Conservation (phyloP, 2,888 invertebrate species). For the Tenthredo distinguenda region DNA sequence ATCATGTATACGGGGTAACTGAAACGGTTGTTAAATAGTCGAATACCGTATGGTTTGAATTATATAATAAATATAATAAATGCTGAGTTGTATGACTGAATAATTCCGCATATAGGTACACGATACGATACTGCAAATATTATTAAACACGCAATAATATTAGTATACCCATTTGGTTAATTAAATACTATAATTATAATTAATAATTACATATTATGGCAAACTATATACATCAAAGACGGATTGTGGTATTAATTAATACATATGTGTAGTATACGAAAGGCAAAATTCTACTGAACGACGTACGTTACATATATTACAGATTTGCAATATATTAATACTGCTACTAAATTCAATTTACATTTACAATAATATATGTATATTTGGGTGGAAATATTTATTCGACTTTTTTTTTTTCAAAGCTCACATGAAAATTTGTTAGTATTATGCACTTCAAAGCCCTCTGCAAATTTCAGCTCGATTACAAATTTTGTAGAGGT, state of each 20-base stretch:
- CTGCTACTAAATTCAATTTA: slow-evolving; percentile 35
- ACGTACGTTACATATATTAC: neutral
- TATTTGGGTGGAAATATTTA: neutral
- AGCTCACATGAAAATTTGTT: too few species aligned
- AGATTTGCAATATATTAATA: neutral
- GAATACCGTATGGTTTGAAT: neutral
- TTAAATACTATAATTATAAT: slow-evolving; percentile 5
- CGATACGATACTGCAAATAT: neutral
- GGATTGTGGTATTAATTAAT: slow-evolving; percentile 29
- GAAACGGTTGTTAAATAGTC: neutral
- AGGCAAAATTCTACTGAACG: slow-evolving; percentile 15
- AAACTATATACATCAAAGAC: slow-evolving; percentile 41
- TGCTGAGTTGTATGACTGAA: slow-evolving; percentile 32
- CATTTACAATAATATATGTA: neutral
- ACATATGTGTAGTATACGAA: neutral
- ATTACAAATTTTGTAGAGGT: too few species aligned
- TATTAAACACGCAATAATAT: neutral
- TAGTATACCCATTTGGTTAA: slow-evolving; percentile 1
- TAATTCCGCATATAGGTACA: neutral
- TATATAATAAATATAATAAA: too few species aligned
- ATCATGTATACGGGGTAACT: neutral
- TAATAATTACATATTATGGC: slow-evolving; percentile 10
- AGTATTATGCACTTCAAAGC: too few species aligned
- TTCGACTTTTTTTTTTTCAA: too few species aligned
- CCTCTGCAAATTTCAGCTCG: too few species aligned